Conservation (phyloP, 2,888 invertebrate genomes). For the Eupelmus urozonus region DNA sequence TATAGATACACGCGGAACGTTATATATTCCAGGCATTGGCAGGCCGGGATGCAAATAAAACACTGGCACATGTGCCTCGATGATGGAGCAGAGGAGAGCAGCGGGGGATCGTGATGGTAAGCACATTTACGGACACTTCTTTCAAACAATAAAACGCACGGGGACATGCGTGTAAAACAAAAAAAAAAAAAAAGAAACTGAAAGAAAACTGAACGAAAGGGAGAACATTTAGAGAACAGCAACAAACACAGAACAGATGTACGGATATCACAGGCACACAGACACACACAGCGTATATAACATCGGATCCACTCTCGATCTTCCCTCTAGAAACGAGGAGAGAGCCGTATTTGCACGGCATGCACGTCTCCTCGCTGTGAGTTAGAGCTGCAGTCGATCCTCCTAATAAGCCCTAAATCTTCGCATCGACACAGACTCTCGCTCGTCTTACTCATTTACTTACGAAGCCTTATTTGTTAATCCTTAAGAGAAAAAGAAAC, state of each 20-base stretch:
- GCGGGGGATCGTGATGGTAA: background rate
- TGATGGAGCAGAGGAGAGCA: background rate
- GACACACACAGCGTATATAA: background rate
- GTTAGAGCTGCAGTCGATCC: background rate
- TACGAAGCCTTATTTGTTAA: background rate
- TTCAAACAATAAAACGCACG: background rate
- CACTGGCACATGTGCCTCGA: background rate
- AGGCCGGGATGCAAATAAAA: slow-evolving; percentile 38
- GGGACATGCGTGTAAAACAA: background rate
- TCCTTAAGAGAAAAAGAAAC: background rate
- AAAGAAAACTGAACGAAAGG: background rate
- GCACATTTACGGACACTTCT: slow-evolving; percentile 23
- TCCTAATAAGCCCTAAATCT: too few relatives aligned
- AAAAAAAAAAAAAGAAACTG: slow-evolving; percentile 10
- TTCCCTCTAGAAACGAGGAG: background rate
- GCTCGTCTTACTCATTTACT: background rate
- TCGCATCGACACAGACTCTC: background rate
- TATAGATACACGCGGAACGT: too few relatives aligned
- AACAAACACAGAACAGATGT: slow-evolving; percentile 24
- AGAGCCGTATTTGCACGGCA: background rate
- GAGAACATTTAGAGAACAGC: background rate
- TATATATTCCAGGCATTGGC: slow-evolving; percentile 32
- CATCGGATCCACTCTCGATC: background rate
- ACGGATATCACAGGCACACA: too few relatives aligned
- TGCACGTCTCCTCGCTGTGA: background rate